A percentile compares a stretch with the other conserved stretches of the same genome.
Evolutionary conservation across 2,888 invertebrate species (phyloP).

Genomic region (Sminthurides aquaticus): DNA sequence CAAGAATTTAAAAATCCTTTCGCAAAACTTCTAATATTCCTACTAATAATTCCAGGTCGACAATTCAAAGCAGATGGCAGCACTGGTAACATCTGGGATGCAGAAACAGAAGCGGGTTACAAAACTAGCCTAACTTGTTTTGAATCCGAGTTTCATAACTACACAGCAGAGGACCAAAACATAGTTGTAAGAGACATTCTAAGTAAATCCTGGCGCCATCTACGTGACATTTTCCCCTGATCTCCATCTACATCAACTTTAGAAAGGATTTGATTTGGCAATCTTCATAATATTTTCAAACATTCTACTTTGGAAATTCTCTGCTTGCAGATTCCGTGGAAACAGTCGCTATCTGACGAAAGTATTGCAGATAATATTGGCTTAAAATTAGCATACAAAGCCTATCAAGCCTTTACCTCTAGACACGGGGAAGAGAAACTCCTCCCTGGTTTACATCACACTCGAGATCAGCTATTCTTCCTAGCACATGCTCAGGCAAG

Average conservation of each 20-base stretch:
- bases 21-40: no score
- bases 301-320: no score
- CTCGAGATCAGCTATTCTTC: constrained; percentile 29
- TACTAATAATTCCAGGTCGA: constrained; percentile 22
- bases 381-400: constrained; percentile 18
- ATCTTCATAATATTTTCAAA: background rate
- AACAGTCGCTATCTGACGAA: constrained; percentile 11
- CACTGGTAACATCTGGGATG: constrained; percentile 27
- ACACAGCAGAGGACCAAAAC: background rate
- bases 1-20: no score
- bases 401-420: constrained; percentile 6
- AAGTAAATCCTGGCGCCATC: background rate
- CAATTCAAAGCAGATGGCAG: constrained; percentile 22
- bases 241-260: background rate
- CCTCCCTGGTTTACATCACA: constrained; percentile 22
- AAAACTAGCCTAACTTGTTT: constrained; percentile 23
- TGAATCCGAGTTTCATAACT: constrained; percentile 16
- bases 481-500: constrained; percentile 27
- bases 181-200: background rate
- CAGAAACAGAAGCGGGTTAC: constrained; percentile 28
- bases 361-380: constrained; percentile 21
- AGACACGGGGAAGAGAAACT: constrained; percentile 10
- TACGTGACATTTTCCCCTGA: background rate
- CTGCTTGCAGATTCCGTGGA: constrained; percentile 22
- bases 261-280: background rate